A percentile compares a stretch with the other conserved stretches of the same genome.
phyloP scores from a whole-genome alignment of 2,797 vertebrate species.

The Buphagus erythrorhynchus region DNA sequence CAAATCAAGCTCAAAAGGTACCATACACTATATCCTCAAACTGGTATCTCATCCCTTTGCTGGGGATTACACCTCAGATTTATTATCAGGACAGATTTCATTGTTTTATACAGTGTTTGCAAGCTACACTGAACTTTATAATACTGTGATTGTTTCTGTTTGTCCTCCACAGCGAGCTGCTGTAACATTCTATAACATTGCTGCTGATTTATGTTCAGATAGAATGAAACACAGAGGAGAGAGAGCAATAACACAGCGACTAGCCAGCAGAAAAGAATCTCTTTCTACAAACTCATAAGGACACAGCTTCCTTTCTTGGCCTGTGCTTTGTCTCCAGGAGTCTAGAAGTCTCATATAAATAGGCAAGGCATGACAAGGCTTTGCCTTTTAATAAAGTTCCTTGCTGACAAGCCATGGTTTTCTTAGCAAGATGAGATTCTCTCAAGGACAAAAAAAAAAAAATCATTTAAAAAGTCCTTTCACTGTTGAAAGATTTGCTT shows the following conservation, averaged over 20 bases:
- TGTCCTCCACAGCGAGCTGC: not conserved
- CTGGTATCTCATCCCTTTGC: not conserved
- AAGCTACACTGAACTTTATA: not conserved
- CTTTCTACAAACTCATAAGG: not conserved
- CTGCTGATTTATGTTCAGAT: not conserved
- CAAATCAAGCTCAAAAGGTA: not conserved
- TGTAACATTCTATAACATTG: not conserved
- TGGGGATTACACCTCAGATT: not conserved
- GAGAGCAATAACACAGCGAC: not conserved
- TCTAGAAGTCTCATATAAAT: conserved; percentile 16
- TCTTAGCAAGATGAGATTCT: not conserved
- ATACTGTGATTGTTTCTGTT: not conserved
- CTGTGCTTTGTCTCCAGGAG: not conserved
- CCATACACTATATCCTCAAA: not conserved
- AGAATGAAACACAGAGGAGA: not conserved
- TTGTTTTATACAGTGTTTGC: not conserved
- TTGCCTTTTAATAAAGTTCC: conserved; percentile 31
- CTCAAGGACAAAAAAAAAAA: not conserved
- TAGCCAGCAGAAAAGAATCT: conserved; percentile 12
- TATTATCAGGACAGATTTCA: not conserved
- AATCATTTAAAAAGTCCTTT: not conserved
- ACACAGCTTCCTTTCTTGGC: not conserved
- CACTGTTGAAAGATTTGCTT: conserved; percentile 1
- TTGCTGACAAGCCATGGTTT: not conserved
- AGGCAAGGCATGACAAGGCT: not conserved